phyloP scores from a whole-genome alignment of 1,140 invertebrate species.

The Drosophila grimshawi region DNA sequence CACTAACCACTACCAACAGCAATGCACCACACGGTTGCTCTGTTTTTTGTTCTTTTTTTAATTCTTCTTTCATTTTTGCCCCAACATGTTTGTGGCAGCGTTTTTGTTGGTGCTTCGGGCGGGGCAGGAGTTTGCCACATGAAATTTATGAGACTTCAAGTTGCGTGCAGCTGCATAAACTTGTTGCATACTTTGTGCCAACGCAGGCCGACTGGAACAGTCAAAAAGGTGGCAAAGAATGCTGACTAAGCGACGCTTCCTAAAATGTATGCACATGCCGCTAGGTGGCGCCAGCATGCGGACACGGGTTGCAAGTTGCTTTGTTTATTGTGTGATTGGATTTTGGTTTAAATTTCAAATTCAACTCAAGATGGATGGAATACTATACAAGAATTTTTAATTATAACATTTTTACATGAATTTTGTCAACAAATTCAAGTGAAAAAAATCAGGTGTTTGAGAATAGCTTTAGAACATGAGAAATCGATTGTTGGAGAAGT shows the following conservation, averaged over 20 bases:
- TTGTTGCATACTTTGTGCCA: constrained; percentile 60
- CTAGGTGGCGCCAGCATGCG: not conserved
- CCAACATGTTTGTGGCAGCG: constrained; percentile 59
- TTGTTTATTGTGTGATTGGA: not conserved
- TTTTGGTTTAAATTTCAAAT: too few species aligned
- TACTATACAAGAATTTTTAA: too few species aligned
- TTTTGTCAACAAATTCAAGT: too few species aligned
- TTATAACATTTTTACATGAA: too few species aligned
- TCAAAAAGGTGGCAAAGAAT: not conserved
- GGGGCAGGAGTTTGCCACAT: constrained; percentile 37
- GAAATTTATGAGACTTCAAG: constrained; percentile 68
- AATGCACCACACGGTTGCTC: not conserved
- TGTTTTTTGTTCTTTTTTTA: not conserved
- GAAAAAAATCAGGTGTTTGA: too few species aligned
- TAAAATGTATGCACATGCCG: not conserved
- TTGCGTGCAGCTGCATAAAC: constrained; percentile 75
- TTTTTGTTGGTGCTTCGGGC: constrained; percentile 6
- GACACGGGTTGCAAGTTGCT: not conserved
- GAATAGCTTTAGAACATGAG: too few species aligned
- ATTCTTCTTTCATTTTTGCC: constrained; percentile 18
- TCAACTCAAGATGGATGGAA: too few species aligned
- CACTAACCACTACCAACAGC: not conserved
- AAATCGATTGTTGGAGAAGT: too few species aligned
- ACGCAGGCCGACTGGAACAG: not conserved
- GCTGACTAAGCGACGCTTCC: not conserved